These are phyloP conservation scores for Tetranychus truncatus DNA, from an alignment of 2,888 invertebrate species.

Conservation along the genomic window DNA sequence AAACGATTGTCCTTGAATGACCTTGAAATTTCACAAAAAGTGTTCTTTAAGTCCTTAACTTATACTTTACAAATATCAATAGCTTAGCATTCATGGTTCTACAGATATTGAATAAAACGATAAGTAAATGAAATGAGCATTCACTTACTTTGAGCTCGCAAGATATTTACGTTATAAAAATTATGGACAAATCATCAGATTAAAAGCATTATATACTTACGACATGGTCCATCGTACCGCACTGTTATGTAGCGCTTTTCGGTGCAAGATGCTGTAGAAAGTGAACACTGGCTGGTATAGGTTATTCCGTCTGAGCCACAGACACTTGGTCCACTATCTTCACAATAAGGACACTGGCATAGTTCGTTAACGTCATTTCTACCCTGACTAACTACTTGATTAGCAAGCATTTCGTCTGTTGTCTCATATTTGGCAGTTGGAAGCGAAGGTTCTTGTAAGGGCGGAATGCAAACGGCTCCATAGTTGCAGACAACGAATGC, in stretches of 20 bases:
- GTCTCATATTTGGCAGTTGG: not conserved
- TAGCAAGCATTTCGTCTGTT: not conserved
- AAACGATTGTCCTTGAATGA: too few relatives aligned
- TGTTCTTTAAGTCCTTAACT: too few relatives aligned
- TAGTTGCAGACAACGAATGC: not conserved
- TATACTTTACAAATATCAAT: too few relatives aligned
- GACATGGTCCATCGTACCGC: not conserved
- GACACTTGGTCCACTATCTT: not conserved
- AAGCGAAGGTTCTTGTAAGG: too few relatives aligned
- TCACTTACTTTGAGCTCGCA: too few relatives aligned
- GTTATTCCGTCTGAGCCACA: constrained; percentile 67
- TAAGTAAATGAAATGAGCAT: too few relatives aligned
- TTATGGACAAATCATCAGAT: too few relatives aligned
- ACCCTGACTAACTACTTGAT: not conserved
- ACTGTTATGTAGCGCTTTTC: not conserved
- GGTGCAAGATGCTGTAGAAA: not conserved
- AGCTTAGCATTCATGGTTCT: too few relatives aligned
- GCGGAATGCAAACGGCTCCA: not conserved
- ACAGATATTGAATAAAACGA: too few relatives aligned
- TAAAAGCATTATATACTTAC: not conserved
- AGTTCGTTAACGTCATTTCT: not conserved
- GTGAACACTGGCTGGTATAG: constrained; percentile 53
- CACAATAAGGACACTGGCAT: not conserved
- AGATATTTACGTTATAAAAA: too few relatives aligned
- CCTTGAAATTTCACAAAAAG: too few relatives aligned